These are phyloP conservation scores for Spheniscus mendiculus DNA, from an alignment of 2,113 vertebrate genomes.

Conservation along the genomic window DNA sequence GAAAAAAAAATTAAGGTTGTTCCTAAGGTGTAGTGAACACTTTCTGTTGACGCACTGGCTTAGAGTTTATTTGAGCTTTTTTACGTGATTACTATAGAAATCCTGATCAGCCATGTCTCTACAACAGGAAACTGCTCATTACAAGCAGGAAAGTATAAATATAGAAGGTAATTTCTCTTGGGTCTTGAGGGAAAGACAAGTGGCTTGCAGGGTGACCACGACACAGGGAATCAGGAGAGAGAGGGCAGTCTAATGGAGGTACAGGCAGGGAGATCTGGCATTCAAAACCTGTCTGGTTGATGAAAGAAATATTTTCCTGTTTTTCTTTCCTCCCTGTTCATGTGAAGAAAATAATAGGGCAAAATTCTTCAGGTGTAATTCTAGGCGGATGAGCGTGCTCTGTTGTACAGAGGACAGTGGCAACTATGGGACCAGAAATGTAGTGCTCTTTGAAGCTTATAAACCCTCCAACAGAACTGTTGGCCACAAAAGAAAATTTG, in stretches of 20 bases:
- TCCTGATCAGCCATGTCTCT: not conserved
- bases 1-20: not conserved
- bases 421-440: accelerated
- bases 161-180: not conserved
- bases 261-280: not conserved
- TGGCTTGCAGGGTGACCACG: not conserved
- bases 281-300: not conserved
- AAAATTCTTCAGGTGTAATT: not conserved
- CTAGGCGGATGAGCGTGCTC: not conserved
- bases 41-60: not conserved
- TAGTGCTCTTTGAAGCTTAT: not conserved
- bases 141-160: not conserved
- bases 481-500: not conserved
- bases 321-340: not conserved
- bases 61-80: not conserved
- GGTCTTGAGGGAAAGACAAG: not conserved
- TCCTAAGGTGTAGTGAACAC: not conserved
- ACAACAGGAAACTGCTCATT: not conserved
- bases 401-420: not conserved
- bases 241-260: not conserved
- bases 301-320: not conserved
- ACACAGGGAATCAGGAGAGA: not conserved
- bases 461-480: not conserved
- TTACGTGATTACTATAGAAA: not conserved
- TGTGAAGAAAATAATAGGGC: not conserved